These are phyloP conservation scores for Hypotaenidia okinawae DNA, from an alignment of 2,797 vertebrate species.

Conservation along the genomic window DNA sequence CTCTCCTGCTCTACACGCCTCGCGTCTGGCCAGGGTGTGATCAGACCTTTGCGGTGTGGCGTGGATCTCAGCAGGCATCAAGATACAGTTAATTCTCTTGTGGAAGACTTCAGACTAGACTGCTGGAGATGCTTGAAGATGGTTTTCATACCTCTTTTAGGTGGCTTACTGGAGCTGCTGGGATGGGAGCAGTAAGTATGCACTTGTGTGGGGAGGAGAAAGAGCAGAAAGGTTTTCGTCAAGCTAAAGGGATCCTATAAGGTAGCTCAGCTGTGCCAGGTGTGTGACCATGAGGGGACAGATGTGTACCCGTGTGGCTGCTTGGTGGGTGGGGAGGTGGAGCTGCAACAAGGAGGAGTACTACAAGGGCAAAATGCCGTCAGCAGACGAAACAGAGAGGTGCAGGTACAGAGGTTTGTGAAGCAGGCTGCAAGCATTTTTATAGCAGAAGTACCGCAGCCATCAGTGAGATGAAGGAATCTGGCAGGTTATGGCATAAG, in stretches of 20 bases:
- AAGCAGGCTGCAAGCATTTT: background rate
- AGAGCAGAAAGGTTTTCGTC: background rate
- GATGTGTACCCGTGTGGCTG: background rate
- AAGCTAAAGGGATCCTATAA: background rate
- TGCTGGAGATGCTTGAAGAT: background rate
- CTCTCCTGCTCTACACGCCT: fast-evolving
- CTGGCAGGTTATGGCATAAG: background rate
- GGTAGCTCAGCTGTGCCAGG: background rate
- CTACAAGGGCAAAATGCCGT: background rate
- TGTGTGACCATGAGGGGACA: background rate
- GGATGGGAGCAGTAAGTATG: background rate
- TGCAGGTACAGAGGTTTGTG: background rate
- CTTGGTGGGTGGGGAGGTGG: background rate
- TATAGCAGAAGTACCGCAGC: background rate
- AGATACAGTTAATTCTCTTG: background rate
- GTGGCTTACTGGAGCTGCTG: background rate
- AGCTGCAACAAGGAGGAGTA: background rate
- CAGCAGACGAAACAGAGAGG: background rate
- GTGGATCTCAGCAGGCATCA: background rate
- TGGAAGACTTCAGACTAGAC: background rate
- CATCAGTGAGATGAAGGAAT: background rate
- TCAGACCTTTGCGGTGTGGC: fast-evolving
- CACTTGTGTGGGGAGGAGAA: background rate
- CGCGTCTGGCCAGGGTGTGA: background rate
- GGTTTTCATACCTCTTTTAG: background rate